Evolutionary conservation across 1,140 invertebrate genomes (phyloP).

Genomic region (Drosophila ohnishii): DNA sequence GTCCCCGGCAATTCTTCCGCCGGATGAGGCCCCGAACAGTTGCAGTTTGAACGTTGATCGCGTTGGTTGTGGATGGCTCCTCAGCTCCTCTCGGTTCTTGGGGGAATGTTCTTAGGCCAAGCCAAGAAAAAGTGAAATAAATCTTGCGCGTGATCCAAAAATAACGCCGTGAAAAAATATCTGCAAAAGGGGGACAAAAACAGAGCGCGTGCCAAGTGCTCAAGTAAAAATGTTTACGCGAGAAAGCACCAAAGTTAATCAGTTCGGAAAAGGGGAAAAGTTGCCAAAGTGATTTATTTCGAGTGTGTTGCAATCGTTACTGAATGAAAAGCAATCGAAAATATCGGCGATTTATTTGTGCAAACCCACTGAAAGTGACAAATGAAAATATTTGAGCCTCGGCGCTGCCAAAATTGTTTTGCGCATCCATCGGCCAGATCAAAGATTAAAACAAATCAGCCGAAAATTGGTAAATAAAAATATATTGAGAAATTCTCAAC

Average conservation of each 20-base stretch:
- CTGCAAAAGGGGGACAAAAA: slow-evolving; percentile 54
- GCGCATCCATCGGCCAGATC: slow-evolving; percentile 42
- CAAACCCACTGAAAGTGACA: slow-evolving; percentile 28
- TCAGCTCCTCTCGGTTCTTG: slow-evolving; percentile 3
- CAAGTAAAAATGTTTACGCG: slow-evolving; percentile 43
- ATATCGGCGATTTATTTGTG: slow-evolving; percentile 39
- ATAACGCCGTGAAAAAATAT: slow-evolving; percentile 34
- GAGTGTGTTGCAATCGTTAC: slow-evolving; percentile 23
- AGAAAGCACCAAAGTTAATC: slow-evolving; percentile 36
- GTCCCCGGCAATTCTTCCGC: slow-evolving; percentile 25
- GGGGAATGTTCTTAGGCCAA: slow-evolving; percentile 33
- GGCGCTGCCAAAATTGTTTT: slow-evolving; percentile 41
- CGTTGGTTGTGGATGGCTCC: slow-evolving; percentile 48
- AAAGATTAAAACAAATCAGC: slow-evolving; percentile 65
- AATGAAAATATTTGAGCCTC: slow-evolving; percentile 33
- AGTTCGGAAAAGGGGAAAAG: slow-evolving; percentile 29
- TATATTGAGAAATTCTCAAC: slow-evolving; percentile 46
- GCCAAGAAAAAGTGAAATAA: slow-evolving; percentile 58
- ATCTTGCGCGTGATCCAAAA: slow-evolving; percentile 69
- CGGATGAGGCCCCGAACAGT: slow-evolving; percentile 42
- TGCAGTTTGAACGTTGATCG: slow-evolving; percentile 69
- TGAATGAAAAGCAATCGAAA: slow-evolving; percentile 37
- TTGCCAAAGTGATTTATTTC: slow-evolving; percentile 38
- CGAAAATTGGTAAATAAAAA: slow-evolving; percentile 70
- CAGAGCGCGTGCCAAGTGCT: slow-evolving; percentile 64